Evolutionary conservation across 2,797 vertebrate genomes (phyloP), one percentile per base, ranked within the genome.

Genomic region (Myotis vivesi): DNA sequence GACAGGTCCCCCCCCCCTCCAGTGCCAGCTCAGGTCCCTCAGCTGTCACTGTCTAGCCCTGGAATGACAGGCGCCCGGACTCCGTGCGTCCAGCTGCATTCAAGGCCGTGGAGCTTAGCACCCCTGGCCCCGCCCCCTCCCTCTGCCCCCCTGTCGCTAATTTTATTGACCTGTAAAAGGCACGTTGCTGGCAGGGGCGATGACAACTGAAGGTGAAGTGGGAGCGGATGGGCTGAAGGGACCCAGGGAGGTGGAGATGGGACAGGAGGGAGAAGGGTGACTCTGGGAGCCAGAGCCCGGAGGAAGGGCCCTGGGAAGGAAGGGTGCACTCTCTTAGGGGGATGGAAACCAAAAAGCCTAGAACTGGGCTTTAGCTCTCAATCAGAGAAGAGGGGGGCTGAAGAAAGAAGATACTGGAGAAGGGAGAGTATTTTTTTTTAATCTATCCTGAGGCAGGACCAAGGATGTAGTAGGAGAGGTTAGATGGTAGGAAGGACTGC

Each of bases 101-200:
- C 92, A 94, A 92, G 91, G 92, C 96, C 95, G 64, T 12, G 44
- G 71, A 94, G 95, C 96, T 97, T 97, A 96, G 94, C 96, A 95
- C 92, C 86, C 79, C 44, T 62, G 77, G 79, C 82, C 72, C 76
- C 84, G 64, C 71, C 92, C 59, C 80, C 95, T 69, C 44, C 41
- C 53, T 44, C 66, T 51, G 66, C 76, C 28, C 81, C 79, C 55
- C 57, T 77, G 96, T 86, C 94, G 85, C 95, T 97, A 96, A 97
- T 97, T 97, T 97, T 97, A 97, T 97, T 97, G 97, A 97, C 96
- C 91, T 86, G 89, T 87, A 79, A 96, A 92, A 96, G 88, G 94
- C 97, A 96, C 85, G 82, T 91, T 83, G 85, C 84, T 94, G 96
- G 91, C 84, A 68, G 57, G 59, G 33, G 15, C 13, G 2, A 53